A percentile compares a stretch with the other conserved stretches of the same genome.
These are phyloP conservation scores for Sakesphorus luctuosus DNA, from an alignment of 2,113 vertebrate species.

Conservation along the genomic window DNA sequence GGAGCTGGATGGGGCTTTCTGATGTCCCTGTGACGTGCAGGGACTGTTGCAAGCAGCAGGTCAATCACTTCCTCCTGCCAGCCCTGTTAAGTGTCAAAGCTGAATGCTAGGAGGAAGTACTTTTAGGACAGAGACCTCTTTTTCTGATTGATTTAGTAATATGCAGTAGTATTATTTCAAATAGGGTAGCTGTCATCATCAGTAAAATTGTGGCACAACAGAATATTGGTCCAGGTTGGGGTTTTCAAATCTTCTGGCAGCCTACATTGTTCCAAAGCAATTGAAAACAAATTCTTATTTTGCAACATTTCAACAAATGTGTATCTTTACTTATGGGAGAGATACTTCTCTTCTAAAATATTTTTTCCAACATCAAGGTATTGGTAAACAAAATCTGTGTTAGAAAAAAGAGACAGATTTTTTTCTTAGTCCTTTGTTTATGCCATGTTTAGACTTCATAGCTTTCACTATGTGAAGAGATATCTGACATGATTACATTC, in stretches of 20 bases:
- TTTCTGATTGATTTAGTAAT: neutral
- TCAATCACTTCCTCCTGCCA: neutral
- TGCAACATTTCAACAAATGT: neutral
- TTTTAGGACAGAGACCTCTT: neutral
- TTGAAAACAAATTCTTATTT: neutral
- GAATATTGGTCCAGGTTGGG: neutral
- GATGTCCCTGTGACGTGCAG: fast-evolving
- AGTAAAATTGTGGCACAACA: neutral
- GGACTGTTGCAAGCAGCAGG: fast-evolving
- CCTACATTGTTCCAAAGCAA: neutral
- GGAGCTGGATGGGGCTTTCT: neutral
- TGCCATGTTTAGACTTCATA: neutral
- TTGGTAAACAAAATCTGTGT: neutral
- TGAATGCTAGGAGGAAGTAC: neutral
- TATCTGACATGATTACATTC: neutral
- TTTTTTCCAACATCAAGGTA: neutral
- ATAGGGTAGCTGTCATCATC: neutral
- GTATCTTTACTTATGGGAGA: neutral
- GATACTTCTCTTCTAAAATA: neutral
- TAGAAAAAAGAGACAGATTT: neutral
- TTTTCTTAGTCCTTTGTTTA: neutral
- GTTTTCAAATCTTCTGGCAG: neutral
- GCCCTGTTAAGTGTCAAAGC: fast-evolving
- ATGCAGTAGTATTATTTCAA: neutral
- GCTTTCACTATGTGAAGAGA: neutral